phyloP scores from a whole-genome alignment of 2,888 invertebrate genomes.

The Acleris laterana region DNA sequence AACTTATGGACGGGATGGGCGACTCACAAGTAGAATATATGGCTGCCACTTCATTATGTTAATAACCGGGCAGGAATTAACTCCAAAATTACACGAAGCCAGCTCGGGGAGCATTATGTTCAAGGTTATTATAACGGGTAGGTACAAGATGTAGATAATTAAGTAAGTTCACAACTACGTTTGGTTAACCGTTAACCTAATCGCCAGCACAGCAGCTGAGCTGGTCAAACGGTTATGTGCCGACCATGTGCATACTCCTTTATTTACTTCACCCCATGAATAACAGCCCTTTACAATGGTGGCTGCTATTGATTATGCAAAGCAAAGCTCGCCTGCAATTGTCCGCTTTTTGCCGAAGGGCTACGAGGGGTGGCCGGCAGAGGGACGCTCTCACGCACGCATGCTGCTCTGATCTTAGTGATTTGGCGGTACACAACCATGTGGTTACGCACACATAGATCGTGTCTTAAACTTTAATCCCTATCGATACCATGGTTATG shows the following conservation, averaged over 20 bases:
- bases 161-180: not conserved
- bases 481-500: too few relatives aligned
- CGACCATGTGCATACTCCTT: slow-evolving; percentile 30
- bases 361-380: slow-evolving; percentile 57
- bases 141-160: not conserved
- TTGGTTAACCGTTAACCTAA: not conserved
- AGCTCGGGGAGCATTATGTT: not conserved
- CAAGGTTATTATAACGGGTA: not conserved
- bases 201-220: slow-evolving; percentile 19
- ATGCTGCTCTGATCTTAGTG: slow-evolving; percentile 31
- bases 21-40: not conserved
- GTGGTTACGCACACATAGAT: too few relatives aligned
- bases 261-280: slow-evolving; percentile 48
- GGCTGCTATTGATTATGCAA: slow-evolving; percentile 78
- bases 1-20: slow-evolving; percentile 7
- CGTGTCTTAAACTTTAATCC: too few relatives aligned
- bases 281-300: slow-evolving; percentile 57
- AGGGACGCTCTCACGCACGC: slow-evolving; percentile 51
- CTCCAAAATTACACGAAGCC: not conserved
- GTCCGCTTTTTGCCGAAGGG: slow-evolving; percentile 72
- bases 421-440: slow-evolving; percentile 10
- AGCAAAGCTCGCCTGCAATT: slow-evolving; percentile 70
- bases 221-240: slow-evolving; percentile 31
- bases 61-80: not conserved
- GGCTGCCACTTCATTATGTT: not conserved